Base-by-base conservation (phyloP, 2,888 invertebrate genomes). In the Galerucella pusilla region DNA sequence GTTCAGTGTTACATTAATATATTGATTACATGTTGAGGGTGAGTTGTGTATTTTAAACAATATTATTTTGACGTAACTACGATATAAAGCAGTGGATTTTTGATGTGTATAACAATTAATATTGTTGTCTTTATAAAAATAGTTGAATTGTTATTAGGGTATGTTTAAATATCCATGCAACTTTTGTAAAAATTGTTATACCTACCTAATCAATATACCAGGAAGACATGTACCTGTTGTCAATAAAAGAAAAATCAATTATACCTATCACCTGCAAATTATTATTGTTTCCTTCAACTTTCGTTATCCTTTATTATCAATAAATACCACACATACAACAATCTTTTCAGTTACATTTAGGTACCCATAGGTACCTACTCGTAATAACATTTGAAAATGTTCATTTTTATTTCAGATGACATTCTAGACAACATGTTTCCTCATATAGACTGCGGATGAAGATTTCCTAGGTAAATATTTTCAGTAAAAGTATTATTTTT, bases 391-490 rank as follows among this genome's bases (percentile, higher is more conserved):
- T 61, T 61, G 7, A 60, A 25, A 12, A 60, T 25, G 12, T 2
- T 28, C 12, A 12, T 11, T 46, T 46, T 20, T 64, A 16, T 65
- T 65, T 83, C 87, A 89, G 89, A 88, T 89, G 88, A 88, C 84
- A 85, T 88, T 85, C 73, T 80, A 71, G 79, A 80, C 85, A 84
- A 84, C 83, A 79, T 86, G 82, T 81, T 81, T 85, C 85, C 85
- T 86, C 89, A 88, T 87, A 88, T 87, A 87, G 87, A 88, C 88
- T 89, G 89, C 88, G 90, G 90, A 89, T 89, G 89, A 88, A 88
- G 87, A 68, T 70, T 76, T 61, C 65, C 71, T 76, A 79, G 81
- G 78, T 81, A 75, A 80, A 89, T 46, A 16, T 64, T 42, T 14
- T 28, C 28, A 61, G 2, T 14, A 61, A 42, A 42, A 42, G 7